Percentiles rank a stretch among this genome's conserved stretches.
phyloP scores from a whole-genome alignment of 2,797 vertebrate species.

The Rhinichthys osculus region DNA sequence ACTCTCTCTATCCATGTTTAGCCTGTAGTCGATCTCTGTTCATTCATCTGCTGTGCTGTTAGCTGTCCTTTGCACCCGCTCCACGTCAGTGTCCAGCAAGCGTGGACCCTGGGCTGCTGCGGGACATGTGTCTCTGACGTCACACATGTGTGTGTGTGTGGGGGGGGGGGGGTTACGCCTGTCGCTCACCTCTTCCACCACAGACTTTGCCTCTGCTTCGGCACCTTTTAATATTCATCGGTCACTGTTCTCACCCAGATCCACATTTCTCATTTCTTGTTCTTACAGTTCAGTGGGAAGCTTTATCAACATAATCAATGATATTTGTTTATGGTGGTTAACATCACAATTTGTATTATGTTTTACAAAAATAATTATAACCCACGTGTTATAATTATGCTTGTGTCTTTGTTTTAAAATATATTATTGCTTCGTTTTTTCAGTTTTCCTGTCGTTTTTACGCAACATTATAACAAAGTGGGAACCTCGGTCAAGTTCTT shows the following conservation, averaged over 20 bases:
- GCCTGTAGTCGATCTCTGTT: conserved; percentile 58
- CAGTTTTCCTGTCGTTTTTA: background rate
- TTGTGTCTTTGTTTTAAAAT: background rate
- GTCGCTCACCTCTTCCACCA: conserved; percentile 66
- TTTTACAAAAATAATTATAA: conserved; percentile 30
- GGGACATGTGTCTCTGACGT: conserved; percentile 29
- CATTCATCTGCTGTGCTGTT: conserved; percentile 71
- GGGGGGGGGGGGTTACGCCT: conserved; percentile 58
- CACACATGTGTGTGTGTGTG: conserved; percentile 16
- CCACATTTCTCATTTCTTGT: conserved; percentile 1
- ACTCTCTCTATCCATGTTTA: conserved; percentile 37
- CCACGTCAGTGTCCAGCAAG: conserved; percentile 52
- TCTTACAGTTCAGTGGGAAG: background rate
- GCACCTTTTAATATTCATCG: conserved; percentile 47
- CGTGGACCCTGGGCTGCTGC: conserved; percentile 31
- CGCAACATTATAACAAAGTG: conserved; percentile 9
- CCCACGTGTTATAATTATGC: conserved; percentile 33
- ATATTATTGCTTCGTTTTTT: background rate
- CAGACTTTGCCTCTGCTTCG: conserved; percentile 49
- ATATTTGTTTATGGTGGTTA: background rate
- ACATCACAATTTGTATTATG: background rate
- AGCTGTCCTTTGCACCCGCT: conserved; percentile 69
- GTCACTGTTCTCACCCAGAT: conserved; percentile 33
- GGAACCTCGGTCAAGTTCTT: background rate
- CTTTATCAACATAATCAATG: background rate